A percentile compares a stretch with the other conserved stretches of the same genome.
Evolutionary conservation across 2,113 vertebrate species (phyloP).

Genomic region (Setophaga petechia): DNA sequence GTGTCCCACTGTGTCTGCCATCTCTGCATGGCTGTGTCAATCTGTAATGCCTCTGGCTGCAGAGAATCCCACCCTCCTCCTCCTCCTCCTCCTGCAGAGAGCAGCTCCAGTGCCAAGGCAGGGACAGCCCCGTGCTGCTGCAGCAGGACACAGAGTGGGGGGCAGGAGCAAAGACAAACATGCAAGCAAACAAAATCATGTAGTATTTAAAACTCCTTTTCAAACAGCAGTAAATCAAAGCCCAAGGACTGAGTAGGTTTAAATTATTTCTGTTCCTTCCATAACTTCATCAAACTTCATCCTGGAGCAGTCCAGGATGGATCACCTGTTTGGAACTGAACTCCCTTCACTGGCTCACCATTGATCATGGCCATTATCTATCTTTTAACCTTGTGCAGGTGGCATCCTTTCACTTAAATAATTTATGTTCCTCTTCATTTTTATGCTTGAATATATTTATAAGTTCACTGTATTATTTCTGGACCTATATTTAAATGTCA

Average conservation of each 20-base stretch:
- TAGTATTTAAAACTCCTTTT: neutral
- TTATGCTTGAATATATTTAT: conserved; percentile 52
- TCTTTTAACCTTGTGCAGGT: conserved; percentile 16
- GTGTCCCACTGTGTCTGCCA: neutral
- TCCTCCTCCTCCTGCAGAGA: neutral
- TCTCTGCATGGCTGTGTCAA: neutral
- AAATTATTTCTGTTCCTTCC: neutral
- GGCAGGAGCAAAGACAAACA: neutral
- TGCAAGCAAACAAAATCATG: neutral
- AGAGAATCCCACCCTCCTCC: neutral
- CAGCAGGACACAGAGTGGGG: accelerated
- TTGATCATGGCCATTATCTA: neutral
- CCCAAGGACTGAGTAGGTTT: neutral
- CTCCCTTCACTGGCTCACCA: neutral
- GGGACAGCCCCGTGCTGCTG: neutral
- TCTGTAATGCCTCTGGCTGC: neutral
- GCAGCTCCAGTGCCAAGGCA: neutral
- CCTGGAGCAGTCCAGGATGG: neutral
- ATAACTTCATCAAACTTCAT: neutral
- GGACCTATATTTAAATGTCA: conserved; percentile 37
- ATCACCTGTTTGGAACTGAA: neutral
- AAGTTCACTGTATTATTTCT: conserved; percentile 43
- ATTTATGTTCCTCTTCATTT: conserved; percentile 18
- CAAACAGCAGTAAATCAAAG: neutral
- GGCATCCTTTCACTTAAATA: conserved; percentile 6